Conservation (phyloP, 2,797 vertebrate genomes). For the Rhinichthys osculus region DNA sequence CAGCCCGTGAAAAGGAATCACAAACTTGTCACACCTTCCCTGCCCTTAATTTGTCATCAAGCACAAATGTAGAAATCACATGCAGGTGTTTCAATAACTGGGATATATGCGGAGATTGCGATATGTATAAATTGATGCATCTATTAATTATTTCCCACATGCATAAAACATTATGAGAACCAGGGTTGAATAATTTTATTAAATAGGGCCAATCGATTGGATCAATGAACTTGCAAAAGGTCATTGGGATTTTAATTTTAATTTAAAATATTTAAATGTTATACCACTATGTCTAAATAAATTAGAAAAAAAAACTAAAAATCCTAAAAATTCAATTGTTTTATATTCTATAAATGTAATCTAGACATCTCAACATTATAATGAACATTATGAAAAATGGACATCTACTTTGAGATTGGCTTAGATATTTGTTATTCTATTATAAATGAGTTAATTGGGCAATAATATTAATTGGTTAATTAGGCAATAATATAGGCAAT, state of each 20-base stretch:
- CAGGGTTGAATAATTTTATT: neutral
- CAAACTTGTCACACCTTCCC: conserved; percentile 49
- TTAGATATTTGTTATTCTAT: neutral
- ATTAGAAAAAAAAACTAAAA: no score
- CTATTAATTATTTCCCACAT: conserved; percentile 4
- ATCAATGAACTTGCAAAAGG: neutral
- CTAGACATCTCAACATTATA: neutral
- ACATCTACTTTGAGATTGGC: no score
- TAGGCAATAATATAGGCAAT: no score
- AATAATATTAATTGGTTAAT: no score
- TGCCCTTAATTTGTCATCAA: conserved; percentile 32
- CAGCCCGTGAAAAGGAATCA: conserved; percentile 51
- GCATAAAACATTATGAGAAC: neutral
- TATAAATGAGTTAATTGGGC: no score
- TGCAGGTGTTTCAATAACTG: neutral
- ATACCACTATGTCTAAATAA: neutral
- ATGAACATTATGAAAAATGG: neutral
- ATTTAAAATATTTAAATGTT: neutral
- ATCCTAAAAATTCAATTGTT: neutral
- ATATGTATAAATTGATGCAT: neutral
- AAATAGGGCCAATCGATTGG: neutral
- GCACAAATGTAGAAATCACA: conserved; percentile 35
- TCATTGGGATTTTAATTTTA: neutral
- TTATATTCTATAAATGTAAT: neutral
- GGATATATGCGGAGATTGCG: neutral